Evolutionary conservation across 2,113 vertebrate genomes (phyloP), one percentile per base, ranked within the genome.

Genomic region (Picathartes gymnocephalus): DNA sequence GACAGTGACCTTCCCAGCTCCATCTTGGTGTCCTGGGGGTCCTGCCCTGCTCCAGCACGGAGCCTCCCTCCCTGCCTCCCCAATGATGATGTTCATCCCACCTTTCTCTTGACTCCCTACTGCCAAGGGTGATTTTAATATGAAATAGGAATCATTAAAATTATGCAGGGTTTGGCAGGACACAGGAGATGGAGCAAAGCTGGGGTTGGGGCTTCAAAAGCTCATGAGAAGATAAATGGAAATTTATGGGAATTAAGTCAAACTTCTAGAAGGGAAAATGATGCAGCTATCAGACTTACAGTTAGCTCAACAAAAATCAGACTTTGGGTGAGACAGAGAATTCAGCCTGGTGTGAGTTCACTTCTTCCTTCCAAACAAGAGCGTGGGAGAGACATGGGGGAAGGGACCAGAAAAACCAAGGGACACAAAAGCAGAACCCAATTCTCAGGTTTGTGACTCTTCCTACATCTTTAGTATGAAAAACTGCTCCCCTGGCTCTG

Each of bases 341-440:
- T 62, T 76, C 58, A 42, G 17, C 8, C 9, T 7, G 11, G 28
- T 37, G 23, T 7, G 45, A 78, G 35, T 27, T 81, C 77, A 33
- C 44, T 51, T 77, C 57, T 82, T 80, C 50, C 48, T 77, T 53
- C 71, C 45, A 35, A 76, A 50, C 4, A 15, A 13, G 11, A 71
- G 20, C 5, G 3, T 47, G 56, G 21, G 61, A 85, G 37, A 50
- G 45, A 53, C 58, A 31, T 0, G 0, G 15, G 24, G 35, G 10
- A 81, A 80, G 21, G 35, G 73, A 87, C 28, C 31, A 68, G 65
- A 24, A 69, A 33, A 73, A 65, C 44, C 48, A 47, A 82, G n/a
- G 33, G 45, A 66, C 60, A 54, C 0, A 23, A 73, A 54, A 80
- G 25, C 50, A 77, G 48, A 82, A 61, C 42, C 4, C 23, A 39